phyloP scores from a whole-genome alignment of 2,888 invertebrate genomes.

The Netelia melanura region DNA sequence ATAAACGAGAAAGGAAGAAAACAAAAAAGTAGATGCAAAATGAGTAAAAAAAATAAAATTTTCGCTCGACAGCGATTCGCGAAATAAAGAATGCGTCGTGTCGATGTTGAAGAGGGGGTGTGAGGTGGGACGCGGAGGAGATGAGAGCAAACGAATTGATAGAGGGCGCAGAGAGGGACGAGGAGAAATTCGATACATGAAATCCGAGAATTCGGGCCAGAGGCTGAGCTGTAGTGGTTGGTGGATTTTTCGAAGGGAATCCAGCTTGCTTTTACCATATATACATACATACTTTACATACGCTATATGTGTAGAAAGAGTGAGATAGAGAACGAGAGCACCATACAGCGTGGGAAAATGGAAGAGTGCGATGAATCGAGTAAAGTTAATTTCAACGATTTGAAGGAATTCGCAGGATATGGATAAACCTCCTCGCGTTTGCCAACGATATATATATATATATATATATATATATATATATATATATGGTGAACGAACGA shows the following conservation, averaged over 20 bases:
- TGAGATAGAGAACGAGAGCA: conserved; percentile 14
- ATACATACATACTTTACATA: conserved; percentile 4
- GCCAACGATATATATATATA: conserved; percentile 22
- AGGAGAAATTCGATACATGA: conserved; percentile 47
- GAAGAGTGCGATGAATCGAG: conserved; percentile 60
- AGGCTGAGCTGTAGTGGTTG: conserved; percentile 17
- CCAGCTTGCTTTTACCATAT: not conserved
- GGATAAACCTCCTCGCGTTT: conserved; percentile 47
- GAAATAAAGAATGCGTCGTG: conserved; percentile 39
- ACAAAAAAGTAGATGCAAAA: conserved; percentile 6
- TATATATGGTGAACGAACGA: conserved; percentile 6
- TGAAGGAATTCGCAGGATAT: conserved; percentile 68
- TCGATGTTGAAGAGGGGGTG: conserved; percentile 39
- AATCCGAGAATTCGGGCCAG: conserved; percentile 41
- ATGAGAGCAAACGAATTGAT: conserved; percentile 35
- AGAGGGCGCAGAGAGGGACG: conserved; percentile 39
- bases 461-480: conserved; percentile 1
- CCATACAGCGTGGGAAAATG: conserved; percentile 21
- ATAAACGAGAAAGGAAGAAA: not conserved
- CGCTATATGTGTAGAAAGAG: not conserved
- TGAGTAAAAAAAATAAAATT: conserved; percentile 23
- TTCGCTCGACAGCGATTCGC: conserved; percentile 27
- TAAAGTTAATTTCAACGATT: conserved; percentile 80
- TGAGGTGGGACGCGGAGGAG: conserved; percentile 14
- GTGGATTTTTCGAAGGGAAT: not conserved